Evolutionary conservation across 2,113 vertebrate genomes (phyloP), one percentile per base, ranked within the genome.

Genomic region (Pluvianellus socialis): DNA sequence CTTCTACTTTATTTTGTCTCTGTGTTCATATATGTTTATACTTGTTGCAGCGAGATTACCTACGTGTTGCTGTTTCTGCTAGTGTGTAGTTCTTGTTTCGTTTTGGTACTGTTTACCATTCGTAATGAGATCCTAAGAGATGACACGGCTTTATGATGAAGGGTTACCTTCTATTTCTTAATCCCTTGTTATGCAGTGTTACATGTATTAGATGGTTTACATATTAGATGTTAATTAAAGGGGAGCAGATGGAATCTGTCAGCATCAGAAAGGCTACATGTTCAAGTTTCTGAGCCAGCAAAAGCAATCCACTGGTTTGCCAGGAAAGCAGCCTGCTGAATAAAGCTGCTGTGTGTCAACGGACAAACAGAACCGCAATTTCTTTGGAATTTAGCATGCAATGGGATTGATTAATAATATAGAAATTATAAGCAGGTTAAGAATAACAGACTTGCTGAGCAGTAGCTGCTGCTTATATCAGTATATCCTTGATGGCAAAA

Each of bases 241-340:
- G 87, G 85, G 92, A 98, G 91, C 94, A 96, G 97, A 94, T 96
- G 96, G 96, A 97, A 97, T 97, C 97, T 97, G 96, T 97, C 97
- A 98, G 92, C 94, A 96, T 97, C 91, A 96, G 90, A 86, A 95
- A 76, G 94, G 81, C 88, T 88, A 79, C 4, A 1, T 73, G 72
- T 92, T 88, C 3, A 2, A 86, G 58, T 79, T 40, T 88, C 88
- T 76, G 79, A 96, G 96, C 96, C 90, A 95, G 90, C 49, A 91
- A 87, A 94, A 94, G 87, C 65, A 73, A 94, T 88, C 68, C 53
- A 26, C 22, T 1, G 4, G 19, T 79, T 93, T 91, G 28, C 49
- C 73, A 81, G 92, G 76, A 94, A 73, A 56, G 68, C 88, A 92
- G 71, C 42, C 28, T 7, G 2, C n/a, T 73, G 70, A 92, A 79